Conservation (phyloP, 2,113 vertebrate genomes). For the Cyanoramphus novaezelandiae region DNA sequence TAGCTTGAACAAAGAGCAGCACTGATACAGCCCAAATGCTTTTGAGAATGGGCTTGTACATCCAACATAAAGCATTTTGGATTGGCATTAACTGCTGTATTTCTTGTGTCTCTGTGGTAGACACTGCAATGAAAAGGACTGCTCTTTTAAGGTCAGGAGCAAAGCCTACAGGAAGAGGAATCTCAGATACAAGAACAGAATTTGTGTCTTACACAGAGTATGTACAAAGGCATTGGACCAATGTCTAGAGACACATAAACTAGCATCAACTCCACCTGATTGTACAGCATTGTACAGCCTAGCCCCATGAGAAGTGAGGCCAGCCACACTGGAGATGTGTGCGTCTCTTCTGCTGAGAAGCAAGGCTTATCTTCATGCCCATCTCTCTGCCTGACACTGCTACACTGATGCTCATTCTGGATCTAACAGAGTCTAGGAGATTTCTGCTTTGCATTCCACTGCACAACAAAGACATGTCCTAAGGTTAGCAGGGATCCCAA, state of each 20-base stretch:
- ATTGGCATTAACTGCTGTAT: neutral
- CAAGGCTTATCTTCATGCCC: neutral
- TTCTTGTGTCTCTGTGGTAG: neutral
- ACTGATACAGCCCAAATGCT: neutral
- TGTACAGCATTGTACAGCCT: neutral
- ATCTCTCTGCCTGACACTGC: neutral
- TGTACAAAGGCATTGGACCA: neutral
- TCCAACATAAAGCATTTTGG: neutral
- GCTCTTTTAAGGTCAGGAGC: neutral
- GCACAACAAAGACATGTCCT: neutral
- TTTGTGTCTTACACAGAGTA: neutral
- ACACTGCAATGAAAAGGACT: neutral
- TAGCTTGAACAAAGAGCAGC: neutral
- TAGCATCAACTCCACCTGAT: neutral
- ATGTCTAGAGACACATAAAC: neutral
- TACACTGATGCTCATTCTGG: neutral
- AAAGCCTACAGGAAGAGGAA: neutral
- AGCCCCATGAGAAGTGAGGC: rapidly evolving
- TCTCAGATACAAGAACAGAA: neutral
- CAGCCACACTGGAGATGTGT: rapidly evolving
- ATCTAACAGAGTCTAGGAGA: neutral
- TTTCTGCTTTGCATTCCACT: neutral
- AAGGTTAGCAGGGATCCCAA: neutral
- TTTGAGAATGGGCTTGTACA: rapidly evolving
- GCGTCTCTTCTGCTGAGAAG: neutral